These are phyloP conservation scores for Leucosticte australis DNA, from an alignment of 2,113 vertebrate genomes.

Conservation along the genomic window DNA sequence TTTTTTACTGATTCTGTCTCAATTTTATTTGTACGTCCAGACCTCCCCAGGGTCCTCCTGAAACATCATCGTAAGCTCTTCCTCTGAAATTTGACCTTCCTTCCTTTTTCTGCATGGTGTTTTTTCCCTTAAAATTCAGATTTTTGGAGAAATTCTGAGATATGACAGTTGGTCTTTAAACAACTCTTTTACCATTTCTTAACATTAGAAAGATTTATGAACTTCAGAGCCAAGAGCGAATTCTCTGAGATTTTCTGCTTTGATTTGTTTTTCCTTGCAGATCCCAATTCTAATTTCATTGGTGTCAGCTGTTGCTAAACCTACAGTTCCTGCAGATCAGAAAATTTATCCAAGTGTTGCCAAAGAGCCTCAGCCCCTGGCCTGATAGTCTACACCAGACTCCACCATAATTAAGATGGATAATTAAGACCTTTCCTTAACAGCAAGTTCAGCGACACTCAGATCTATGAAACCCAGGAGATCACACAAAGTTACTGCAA, in stretches of 20 bases:
- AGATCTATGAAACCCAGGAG: not conserved
- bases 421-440: not conserved
- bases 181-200: not conserved
- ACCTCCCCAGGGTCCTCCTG: not conserved
- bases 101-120: not conserved
- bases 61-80: not conserved
- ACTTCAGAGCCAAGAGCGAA: not conserved
- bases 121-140: not conserved
- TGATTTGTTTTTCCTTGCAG: not conserved
- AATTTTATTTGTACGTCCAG: not conserved
- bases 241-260: not conserved
- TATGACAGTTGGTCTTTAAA: not conserved
- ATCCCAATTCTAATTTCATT: not conserved
- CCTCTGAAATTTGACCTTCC: not conserved
- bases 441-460: not conserved
- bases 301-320: not conserved
- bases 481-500: not conserved
- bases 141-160: not conserved
- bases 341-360: not conserved
- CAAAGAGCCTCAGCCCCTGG: not conserved
- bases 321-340: not conserved
- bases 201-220: not conserved
- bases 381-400: not conserved
- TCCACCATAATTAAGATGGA: not conserved
- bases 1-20: not conserved